These are phyloP conservation scores for Drosophila setosimentum DNA, from an alignment of 2,888 invertebrate genomes.

Conservation along the genomic window DNA sequence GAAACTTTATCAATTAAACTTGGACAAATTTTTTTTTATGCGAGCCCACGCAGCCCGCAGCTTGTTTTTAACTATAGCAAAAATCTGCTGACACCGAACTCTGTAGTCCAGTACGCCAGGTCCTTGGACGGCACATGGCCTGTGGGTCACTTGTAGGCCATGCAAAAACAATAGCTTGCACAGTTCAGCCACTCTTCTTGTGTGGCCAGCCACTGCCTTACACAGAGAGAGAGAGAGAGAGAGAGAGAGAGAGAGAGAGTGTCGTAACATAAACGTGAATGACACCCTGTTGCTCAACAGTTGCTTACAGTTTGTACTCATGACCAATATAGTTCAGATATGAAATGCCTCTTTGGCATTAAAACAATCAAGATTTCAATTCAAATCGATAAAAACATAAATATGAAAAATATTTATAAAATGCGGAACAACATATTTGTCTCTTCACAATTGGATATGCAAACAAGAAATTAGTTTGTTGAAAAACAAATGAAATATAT, in stretches of 20 bases:
- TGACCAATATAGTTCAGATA: not conserved
- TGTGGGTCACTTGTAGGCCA: constrained; percentile 56
- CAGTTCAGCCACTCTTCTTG: constrained; percentile 22
- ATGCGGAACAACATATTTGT: not conserved
- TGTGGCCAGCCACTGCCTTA: constrained; percentile 16
- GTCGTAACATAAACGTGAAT: not conserved
- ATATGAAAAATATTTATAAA: not conserved
- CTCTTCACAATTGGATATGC: not conserved
- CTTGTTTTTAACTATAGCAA: constrained; percentile 55
- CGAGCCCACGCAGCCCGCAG: constrained; percentile 65
- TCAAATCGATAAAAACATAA: not conserved
- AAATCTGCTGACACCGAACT: constrained; percentile 48
- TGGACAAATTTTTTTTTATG: constrained; percentile 61
- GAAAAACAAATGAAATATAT: not conserved
- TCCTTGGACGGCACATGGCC: constrained; percentile 29
- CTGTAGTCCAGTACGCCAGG: constrained; percentile 12
- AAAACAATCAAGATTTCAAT: too few relatives aligned
- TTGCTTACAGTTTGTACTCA: constrained; percentile 14
- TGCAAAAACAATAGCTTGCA: constrained; percentile 60
- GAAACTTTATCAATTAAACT: constrained; percentile 80
- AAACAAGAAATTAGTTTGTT: not conserved
- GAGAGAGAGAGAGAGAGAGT: not conserved
- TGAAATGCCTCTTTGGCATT: not conserved
- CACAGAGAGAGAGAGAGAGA: not conserved
- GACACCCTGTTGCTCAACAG: constrained; percentile 32